Conservation (phyloP, 2,888 invertebrate genomes). For the Xestia ashworthii region DNA sequence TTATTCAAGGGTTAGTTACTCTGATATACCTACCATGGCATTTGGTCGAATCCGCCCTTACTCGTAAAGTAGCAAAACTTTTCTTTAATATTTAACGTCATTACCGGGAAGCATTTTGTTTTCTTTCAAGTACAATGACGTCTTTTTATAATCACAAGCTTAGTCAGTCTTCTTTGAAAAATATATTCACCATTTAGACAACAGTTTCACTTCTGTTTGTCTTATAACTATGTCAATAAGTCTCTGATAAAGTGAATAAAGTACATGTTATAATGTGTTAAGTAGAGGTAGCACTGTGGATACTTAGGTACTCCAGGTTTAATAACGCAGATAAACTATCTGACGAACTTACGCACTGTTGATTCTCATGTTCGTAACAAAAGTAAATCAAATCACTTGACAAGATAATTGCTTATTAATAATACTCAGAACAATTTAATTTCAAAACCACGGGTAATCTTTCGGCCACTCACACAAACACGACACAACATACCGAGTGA, state of each 20-base stretch:
- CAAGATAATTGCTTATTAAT: neutral
- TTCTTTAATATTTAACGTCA: slow-evolving; percentile 32
- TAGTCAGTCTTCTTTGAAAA: slow-evolving; percentile 48
- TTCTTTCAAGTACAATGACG: slow-evolving; percentile 27
- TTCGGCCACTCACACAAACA: neutral
- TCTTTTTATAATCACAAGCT: slow-evolving; percentile 27
- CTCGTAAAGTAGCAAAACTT: slow-evolving; percentile 30
- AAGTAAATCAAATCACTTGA: slow-evolving; percentile 1
- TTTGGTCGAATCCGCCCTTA: neutral
- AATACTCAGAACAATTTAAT: neutral
- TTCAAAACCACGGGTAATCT: neutral
- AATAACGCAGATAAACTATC: neutral
- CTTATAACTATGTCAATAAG: slow-evolving; percentile 9
- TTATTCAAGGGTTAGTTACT: too few relatives aligned
- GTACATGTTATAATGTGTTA: neutral
- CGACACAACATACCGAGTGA: neutral
- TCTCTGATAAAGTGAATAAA: neutral
- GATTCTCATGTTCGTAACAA: neutral
- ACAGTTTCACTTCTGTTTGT: slow-evolving; percentile 10
- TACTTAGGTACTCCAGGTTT: neutral
- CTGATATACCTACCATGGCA: too few relatives aligned
- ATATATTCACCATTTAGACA: slow-evolving; percentile 6
- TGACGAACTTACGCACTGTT: neutral
- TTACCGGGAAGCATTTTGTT: slow-evolving; percentile 1
- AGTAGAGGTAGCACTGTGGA: neutral